Conservation (phyloP, 1,140 invertebrate species). For the Tenebrio molitor region DNA sequence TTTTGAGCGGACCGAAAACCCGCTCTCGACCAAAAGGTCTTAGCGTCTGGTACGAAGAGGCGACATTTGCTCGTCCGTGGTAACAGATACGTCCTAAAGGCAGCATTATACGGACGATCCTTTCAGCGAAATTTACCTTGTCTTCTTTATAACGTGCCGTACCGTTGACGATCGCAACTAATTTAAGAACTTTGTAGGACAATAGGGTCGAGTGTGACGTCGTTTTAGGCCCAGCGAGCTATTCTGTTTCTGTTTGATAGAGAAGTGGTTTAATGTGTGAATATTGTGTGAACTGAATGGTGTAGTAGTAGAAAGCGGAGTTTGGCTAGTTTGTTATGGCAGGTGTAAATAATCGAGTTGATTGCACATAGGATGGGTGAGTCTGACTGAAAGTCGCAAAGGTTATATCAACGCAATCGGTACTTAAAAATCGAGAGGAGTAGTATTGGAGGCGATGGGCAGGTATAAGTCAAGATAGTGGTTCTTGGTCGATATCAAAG, state of each 20-base stretch:
- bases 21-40: neutral
- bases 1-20: slow-evolving; percentile 27
- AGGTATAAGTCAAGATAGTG: slow-evolving; percentile 36
- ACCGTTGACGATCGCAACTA: slow-evolving; percentile 35
- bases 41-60: neutral
- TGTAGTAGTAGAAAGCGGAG: neutral
- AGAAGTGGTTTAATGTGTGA: neutral
- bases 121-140: slow-evolving; percentile 35
- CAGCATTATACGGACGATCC: slow-evolving; percentile 28
- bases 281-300: slow-evolving; percentile 6
- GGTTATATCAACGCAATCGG: slow-evolving; percentile 37
- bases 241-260: slow-evolving; percentile 9
- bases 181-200: slow-evolving; percentile 34
- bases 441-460: slow-evolving; percentile 32
- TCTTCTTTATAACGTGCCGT: slow-evolving; percentile 21
- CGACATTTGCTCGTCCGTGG: neutral
- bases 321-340: slow-evolving; percentile 36
- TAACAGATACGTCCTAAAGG: slow-evolving; percentile 26
- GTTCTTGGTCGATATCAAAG: slow-evolving; percentile 46
- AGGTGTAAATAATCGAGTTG: slow-evolving; percentile 25
- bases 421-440: slow-evolving; percentile 32
- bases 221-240: neutral
- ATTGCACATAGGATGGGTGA: slow-evolving; percentile 14
- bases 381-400: slow-evolving; percentile 21
- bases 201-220: slow-evolving; percentile 19